Evolutionary conservation across 2,113 vertebrate species (phyloP).

Genomic region (Colius striatus): DNA sequence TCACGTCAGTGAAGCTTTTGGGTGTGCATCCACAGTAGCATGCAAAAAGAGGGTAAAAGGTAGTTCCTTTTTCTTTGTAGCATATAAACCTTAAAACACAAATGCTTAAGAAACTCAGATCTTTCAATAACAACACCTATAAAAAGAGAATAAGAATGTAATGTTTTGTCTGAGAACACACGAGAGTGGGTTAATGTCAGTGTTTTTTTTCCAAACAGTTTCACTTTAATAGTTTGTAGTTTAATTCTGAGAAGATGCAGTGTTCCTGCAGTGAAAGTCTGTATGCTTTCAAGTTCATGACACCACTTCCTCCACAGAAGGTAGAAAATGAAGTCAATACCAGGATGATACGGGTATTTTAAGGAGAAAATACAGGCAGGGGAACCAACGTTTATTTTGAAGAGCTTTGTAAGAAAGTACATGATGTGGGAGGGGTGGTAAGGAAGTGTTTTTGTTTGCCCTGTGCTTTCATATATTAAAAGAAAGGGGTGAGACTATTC

Average conservation of each 20-base stretch:
- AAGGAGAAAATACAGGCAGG: neutral
- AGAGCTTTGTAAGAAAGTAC: neutral
- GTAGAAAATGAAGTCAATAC: neutral
- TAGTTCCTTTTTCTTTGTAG: neutral
- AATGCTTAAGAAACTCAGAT: neutral
- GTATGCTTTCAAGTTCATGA: neutral
- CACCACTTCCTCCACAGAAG: neutral
- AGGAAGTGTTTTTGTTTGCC: neutral
- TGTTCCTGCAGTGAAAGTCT: neutral
- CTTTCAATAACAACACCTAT: neutral
- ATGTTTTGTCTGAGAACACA: neutral
- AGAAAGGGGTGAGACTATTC: neutral
- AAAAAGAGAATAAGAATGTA: neutral
- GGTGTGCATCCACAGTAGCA: fast-evolving
- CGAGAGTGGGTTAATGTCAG: neutral
- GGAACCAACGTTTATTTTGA: neutral
- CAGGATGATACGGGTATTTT: neutral
- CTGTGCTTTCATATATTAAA: neutral
- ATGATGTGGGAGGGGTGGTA: neutral
- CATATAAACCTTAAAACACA: neutral
- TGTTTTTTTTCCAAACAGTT: neutral
- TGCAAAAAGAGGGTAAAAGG: neutral
- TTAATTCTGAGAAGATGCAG: neutral
- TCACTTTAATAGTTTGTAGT: neutral
- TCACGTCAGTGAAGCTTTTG: neutral